These are phyloP conservation scores for Pantherophis alleghaniensis DNA, from an alignment of 2,797 vertebrate species.

Conservation along the genomic window DNA sequence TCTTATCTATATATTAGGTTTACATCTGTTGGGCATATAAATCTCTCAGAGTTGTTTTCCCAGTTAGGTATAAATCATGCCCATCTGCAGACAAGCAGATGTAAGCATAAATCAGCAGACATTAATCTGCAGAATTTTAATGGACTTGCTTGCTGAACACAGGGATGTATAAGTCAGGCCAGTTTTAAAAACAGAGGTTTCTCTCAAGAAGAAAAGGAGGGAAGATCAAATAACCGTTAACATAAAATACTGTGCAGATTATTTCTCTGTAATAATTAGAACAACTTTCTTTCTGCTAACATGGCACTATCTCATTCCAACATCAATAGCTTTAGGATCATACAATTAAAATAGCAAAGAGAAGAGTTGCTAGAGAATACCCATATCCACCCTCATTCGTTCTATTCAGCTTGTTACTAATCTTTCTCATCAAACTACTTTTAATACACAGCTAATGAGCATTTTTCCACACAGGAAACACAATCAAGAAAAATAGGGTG, in stretches of 20 bases:
- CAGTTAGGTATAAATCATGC: conserved; percentile 4
- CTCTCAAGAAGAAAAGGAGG: neutral
- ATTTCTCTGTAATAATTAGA: neutral
- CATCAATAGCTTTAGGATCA: neutral
- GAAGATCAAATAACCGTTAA: conserved; percentile 12
- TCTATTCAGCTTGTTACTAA: neutral
- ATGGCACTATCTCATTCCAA: neutral
- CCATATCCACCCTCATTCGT: neutral
- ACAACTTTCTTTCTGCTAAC: conserved; percentile 11
- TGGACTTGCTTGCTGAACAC: neutral
- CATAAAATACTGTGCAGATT: neutral
- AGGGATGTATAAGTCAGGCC: neutral
- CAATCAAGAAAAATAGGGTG: neutral
- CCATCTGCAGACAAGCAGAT: conserved; percentile 26
- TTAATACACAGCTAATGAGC: neutral
- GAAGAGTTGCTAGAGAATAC: neutral
- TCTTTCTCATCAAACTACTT: neutral
- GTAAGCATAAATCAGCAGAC: conserved; percentile 34
- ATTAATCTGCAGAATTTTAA: conserved; percentile 41
- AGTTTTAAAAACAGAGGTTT: neutral
- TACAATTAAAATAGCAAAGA: neutral
- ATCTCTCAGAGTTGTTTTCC: neutral
- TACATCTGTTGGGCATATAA: neutral
- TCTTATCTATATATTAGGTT: conserved; percentile 16
- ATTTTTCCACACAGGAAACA: neutral